A percentile compares a stretch with the other conserved stretches of the same genome.
phyloP scores from a whole-genome alignment of 37 sponge, comb jelly and placozoan genomes.

The Hexactinellida sp. region DNA sequence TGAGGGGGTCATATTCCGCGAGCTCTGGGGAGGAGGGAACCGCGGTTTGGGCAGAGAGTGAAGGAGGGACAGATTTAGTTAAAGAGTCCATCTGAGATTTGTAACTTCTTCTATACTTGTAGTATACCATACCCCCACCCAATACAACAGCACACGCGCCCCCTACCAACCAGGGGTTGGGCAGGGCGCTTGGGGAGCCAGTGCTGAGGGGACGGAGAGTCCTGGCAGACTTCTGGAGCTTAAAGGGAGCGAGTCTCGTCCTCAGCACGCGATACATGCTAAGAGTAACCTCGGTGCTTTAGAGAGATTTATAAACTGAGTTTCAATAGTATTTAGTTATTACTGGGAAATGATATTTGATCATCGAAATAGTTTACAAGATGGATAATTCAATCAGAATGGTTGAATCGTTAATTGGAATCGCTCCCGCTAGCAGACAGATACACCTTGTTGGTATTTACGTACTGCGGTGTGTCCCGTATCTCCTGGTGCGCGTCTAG shows the following conservation, averaged over 20 bases:
- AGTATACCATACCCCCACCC: background rate
- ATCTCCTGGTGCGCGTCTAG: too few species aligned
- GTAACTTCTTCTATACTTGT: background rate
- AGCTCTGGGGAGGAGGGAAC: background rate
- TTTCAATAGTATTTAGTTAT: too few species aligned
- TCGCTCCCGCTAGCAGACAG: conserved; percentile 1
- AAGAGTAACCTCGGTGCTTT: too few species aligned
- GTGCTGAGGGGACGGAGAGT: background rate
- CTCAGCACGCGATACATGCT: conserved; percentile 11
- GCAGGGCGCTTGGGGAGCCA: background rate
- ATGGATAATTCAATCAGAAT: background rate
- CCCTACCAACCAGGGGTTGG: background rate
- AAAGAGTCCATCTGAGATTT: background rate
- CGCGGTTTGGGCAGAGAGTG: background rate
- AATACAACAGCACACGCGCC: background rate
- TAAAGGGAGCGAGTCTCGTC: background rate
- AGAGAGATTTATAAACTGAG: too few species aligned
- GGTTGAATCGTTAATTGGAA: background rate
- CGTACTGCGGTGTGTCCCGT: background rate
- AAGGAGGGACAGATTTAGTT: background rate
- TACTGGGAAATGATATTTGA: background rate
- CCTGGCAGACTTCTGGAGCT: background rate
- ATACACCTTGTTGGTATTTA: background rate
- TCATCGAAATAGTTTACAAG: background rate
- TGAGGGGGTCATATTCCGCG: background rate